These are phyloP conservation scores for Hydraecia micacea DNA, from an alignment of 2,888 invertebrate species.

Conservation along the genomic window DNA sequence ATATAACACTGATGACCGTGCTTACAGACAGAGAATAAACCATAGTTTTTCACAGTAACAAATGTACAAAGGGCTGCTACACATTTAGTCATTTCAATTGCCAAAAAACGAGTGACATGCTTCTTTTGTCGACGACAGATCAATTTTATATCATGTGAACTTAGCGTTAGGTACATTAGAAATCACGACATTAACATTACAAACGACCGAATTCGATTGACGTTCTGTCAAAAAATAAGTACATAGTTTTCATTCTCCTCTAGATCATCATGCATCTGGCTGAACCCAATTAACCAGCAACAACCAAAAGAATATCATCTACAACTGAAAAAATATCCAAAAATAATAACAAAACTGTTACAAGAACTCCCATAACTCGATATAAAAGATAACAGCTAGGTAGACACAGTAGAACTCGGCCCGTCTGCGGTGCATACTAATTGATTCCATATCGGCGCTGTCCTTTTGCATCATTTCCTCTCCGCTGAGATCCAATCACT, in stretches of 20 bases:
- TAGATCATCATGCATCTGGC: background rate
- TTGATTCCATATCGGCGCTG: constrained; percentile 75
- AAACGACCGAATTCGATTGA: background rate
- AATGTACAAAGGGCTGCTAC: too few species aligned
- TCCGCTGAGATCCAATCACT: constrained; percentile 80
- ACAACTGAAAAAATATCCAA: background rate
- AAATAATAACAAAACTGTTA: constrained; percentile 6
- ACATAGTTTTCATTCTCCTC: background rate
- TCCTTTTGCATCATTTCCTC: constrained; percentile 81
- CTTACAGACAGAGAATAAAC: too few species aligned
- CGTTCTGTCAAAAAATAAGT: background rate
- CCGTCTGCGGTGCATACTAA: constrained; percentile 67
- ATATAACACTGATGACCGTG: too few species aligned
- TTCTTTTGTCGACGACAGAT: background rate
- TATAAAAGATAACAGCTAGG: constrained; percentile 1
- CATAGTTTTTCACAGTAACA: too few species aligned
- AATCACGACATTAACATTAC: background rate
- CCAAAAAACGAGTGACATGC: background rate
- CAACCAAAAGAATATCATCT: background rate
- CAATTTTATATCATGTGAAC: background rate
- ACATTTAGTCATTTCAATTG: background rate
- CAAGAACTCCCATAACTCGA: background rate
- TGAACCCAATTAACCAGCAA: background rate
- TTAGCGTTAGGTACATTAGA: background rate
- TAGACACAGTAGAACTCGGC: constrained; percentile 10